Percentiles rank a stretch among this genome's conserved stretches.
Evolutionary conservation across 2,888 invertebrate genomes (phyloP).

Genomic region (Nematopogon swammerdamellus): DNA sequence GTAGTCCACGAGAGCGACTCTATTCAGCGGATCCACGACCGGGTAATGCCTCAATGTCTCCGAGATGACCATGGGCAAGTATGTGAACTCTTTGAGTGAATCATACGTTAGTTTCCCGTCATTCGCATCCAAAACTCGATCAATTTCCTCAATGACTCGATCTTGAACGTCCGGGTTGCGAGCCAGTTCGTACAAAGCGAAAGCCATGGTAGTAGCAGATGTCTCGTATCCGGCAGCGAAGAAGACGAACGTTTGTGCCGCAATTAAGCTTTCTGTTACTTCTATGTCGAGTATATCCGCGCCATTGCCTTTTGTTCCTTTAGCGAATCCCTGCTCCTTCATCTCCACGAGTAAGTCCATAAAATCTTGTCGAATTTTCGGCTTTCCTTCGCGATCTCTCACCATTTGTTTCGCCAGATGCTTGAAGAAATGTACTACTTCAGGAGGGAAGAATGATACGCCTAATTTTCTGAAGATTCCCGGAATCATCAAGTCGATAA

Average conservation of each 20-base stretch:
- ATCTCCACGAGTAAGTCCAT: slow-evolving; percentile 19
- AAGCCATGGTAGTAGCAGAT: slow-evolving; percentile 6
- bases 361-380: slow-evolving; percentile 19
- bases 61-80: slow-evolving; percentile 18
- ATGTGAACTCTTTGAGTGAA: slow-evolving; percentile 18
- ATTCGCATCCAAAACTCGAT: slow-evolving; percentile 9
- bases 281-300: slow-evolving; percentile 12
- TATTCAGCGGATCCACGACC: slow-evolving; percentile 26
- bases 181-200: slow-evolving; percentile 8
- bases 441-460: slow-evolving; percentile 3
- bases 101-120: slow-evolving; percentile 18
- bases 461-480: slow-evolving; percentile 19
- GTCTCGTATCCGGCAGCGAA: slow-evolving; percentile 10
- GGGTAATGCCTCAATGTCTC: slow-evolving; percentile 44
- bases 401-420: slow-evolving; percentile 1
- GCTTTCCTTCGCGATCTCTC: background rate
- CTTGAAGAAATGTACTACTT: slow-evolving; percentile 3
- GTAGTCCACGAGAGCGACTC: slow-evolving; percentile 26
- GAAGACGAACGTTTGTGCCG: slow-evolving; percentile 7
- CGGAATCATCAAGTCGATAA: slow-evolving; percentile 16
- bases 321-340: slow-evolving; percentile 4
- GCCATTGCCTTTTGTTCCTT: background rate
- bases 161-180: slow-evolving; percentile 7
- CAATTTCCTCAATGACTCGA: slow-evolving; percentile 5
- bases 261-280: slow-evolving; percentile 21